phyloP scores from a whole-genome alignment of 2,797 vertebrate genomes.

The Euthynnus affinis region DNA sequence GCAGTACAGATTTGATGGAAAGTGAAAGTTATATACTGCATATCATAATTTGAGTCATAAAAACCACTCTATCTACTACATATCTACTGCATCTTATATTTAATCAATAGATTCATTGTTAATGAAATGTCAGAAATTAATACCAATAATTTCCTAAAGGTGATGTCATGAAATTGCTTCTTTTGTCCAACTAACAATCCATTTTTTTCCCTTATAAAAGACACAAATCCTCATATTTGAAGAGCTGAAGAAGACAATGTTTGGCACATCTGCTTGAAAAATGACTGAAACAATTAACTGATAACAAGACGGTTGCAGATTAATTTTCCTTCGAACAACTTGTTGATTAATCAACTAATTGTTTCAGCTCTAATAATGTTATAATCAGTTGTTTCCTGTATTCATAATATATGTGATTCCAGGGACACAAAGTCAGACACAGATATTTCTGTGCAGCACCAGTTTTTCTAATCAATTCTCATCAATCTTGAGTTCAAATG shows the following conservation, averaged over 20 bases:
- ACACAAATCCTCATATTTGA: too few species aligned
- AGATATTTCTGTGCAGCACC: background rate
- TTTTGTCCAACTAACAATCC: background rate
- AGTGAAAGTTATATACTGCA: too few species aligned
- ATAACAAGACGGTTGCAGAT: background rate
- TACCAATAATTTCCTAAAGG: background rate
- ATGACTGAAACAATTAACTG: background rate
- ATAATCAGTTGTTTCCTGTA: background rate
- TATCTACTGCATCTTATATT: background rate
- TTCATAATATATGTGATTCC: background rate
- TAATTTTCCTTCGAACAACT: background rate
- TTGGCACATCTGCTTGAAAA: background rate
- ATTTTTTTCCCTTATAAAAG: too few species aligned
- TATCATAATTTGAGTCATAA: background rate
- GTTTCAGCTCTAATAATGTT: background rate
- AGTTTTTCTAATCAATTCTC: too few species aligned
- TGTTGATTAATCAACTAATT: background rate
- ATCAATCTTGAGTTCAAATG: background rate
- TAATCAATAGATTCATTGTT: background rate
- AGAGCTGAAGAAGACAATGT: too few species aligned
- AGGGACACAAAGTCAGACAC: constrained; percentile 4
- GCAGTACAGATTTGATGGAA: too few species aligned
- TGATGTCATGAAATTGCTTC: constrained; percentile 1
- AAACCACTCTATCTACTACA: background rate
- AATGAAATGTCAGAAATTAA: constrained; percentile 13